These are phyloP conservation scores for Sebastes minor DNA, from an alignment of 2,797 vertebrate species.

Conservation along the genomic window DNA sequence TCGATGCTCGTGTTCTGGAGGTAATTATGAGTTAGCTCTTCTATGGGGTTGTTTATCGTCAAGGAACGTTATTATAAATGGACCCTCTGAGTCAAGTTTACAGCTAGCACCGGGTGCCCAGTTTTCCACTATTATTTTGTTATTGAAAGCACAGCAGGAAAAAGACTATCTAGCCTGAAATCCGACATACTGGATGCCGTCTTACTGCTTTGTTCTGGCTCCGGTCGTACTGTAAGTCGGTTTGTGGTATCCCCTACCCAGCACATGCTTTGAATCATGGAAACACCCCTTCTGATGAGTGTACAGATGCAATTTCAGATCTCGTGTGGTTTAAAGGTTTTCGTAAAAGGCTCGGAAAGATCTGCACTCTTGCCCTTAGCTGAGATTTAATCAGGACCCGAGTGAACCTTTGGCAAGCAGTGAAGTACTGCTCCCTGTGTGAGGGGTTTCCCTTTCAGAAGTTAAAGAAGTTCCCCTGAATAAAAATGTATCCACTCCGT, in stretches of 20 bases:
- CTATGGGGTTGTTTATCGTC: slow-evolving; percentile 55
- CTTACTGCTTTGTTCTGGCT: slow-evolving; percentile 28
- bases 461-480: not conserved
- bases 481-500: not conserved
- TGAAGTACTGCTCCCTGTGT: slow-evolving; percentile 3
- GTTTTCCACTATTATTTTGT: slow-evolving; percentile 55
- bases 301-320: slow-evolving; percentile 50
- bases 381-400: slow-evolving; percentile 42
- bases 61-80: slow-evolving; percentile 59
- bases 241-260: slow-evolving; percentile 33
- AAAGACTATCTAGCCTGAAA: slow-evolving; percentile 1
- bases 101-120: slow-evolving; percentile 30
- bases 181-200: slow-evolving; percentile 9
- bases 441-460: slow-evolving; percentile 19
- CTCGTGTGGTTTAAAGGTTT: slow-evolving; percentile 50
- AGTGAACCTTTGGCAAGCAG: slow-evolving; percentile 24
- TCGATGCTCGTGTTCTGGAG: slow-evolving; percentile 13
- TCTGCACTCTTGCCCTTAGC: slow-evolving; percentile 33
- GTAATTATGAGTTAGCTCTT: slow-evolving; percentile 39
- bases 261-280: slow-evolving; percentile 59
- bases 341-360: slow-evolving; percentile 49
- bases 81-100: slow-evolving; percentile 44
- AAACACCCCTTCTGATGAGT: slow-evolving; percentile 41
- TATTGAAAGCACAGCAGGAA: slow-evolving; percentile 41
- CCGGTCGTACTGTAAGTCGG: not conserved